Percentiles rank a stretch among this genome's conserved stretches.
phyloP scores from a whole-genome alignment of 1,140 invertebrate species.

The Heliconius congener region DNA sequence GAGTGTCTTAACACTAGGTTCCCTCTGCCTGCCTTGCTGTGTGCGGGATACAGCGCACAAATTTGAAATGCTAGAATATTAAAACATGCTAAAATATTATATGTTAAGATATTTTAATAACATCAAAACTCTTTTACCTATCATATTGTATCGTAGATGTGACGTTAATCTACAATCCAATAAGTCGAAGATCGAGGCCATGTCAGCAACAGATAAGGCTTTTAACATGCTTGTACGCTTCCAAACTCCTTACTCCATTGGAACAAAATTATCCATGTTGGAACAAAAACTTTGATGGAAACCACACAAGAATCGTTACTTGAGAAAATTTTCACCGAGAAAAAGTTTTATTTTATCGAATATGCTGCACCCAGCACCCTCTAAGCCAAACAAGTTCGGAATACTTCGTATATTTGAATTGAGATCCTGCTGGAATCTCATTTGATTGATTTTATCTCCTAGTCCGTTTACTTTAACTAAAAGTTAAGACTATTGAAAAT shows the following conservation, averaged over 20 bases:
- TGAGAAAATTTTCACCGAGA: constrained; percentile 57
- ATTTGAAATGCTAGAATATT: too few species aligned
- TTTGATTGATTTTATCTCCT: constrained; percentile 66
- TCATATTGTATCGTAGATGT: not conserved
- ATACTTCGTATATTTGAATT: constrained; percentile 60
- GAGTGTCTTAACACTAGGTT: too few species aligned
- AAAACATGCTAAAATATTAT: too few species aligned
- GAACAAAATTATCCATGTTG: constrained; percentile 52
- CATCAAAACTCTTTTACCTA: too few species aligned
- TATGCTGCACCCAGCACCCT: constrained; percentile 54
- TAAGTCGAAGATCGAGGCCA: constrained; percentile 6
- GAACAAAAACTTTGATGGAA: constrained; percentile 70
- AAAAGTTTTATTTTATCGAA: constrained; percentile 68
- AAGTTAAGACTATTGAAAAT: constrained; percentile 23
- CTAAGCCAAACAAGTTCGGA: constrained; percentile 57
- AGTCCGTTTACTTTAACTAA: constrained; percentile 46
- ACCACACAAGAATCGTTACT: constrained; percentile 66
- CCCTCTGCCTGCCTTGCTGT: too few species aligned
- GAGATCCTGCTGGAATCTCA: constrained; percentile 55
- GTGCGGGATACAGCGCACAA: too few species aligned
- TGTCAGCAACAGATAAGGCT: constrained; percentile 23
- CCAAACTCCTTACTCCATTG: constrained; percentile 32
- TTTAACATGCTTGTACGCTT: constrained; percentile 42
- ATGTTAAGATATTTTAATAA: not conserved
- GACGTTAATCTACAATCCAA: not conserved